Evolutionary conservation across 2,797 vertebrate genomes (phyloP).

Genomic region (Sebastes iracundus): DNA sequence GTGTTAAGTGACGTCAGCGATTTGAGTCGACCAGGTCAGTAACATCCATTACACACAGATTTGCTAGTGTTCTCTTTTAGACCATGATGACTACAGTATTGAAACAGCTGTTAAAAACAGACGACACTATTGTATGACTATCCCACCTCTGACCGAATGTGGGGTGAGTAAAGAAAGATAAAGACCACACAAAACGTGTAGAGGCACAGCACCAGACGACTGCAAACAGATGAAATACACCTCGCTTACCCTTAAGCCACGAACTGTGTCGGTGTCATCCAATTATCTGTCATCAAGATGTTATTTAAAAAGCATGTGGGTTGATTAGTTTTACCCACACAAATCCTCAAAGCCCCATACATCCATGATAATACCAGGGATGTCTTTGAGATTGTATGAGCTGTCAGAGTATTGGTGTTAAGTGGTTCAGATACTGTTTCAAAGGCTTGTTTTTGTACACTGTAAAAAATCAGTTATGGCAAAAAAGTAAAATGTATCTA

Average conservation of each 20-base stretch:
- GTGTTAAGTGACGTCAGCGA: slow-evolving; percentile 29
- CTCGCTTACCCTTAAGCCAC: neutral
- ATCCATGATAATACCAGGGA: neutral
- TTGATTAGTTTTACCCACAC: neutral
- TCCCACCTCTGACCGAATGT: neutral
- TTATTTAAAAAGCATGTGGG: slow-evolving; percentile 2
- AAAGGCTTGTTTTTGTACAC: neutral
- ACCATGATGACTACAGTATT: neutral
- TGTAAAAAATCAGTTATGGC: neutral
- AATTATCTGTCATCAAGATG: slow-evolving; percentile 34
- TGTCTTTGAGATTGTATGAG: neutral
- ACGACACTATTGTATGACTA: slow-evolving; percentile 9
- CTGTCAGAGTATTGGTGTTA: neutral
- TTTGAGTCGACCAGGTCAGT: neutral
- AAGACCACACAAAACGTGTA: neutral
- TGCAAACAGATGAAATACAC: neutral
- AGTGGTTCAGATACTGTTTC: neutral
- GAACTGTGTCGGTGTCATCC: slow-evolving; percentile 2
- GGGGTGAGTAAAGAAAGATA: neutral
- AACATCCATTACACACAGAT: slow-evolving; percentile 22
- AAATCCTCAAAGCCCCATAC: neutral
- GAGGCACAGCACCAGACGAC: neutral
- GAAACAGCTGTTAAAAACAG: slow-evolving; percentile 49
- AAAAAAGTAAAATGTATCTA: neutral
- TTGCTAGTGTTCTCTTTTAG: slow-evolving; percentile 23